Evolutionary conservation across 2,113 vertebrate genomes (phyloP), one percentile per base, ranked within the genome.

Genomic region (Brienomyrus brachyistius): DNA sequence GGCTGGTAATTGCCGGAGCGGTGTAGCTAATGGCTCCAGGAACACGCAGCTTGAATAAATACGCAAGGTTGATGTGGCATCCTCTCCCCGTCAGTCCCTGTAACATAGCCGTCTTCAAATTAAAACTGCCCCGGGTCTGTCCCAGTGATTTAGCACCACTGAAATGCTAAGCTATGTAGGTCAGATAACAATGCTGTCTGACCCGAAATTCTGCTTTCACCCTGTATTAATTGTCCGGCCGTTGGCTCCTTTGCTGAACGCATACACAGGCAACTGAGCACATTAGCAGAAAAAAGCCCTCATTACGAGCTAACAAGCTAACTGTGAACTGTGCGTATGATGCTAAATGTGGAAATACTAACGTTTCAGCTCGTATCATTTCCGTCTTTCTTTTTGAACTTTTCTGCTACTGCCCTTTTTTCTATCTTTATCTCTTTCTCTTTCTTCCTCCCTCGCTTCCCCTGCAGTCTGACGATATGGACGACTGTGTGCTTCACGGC

Each of bases 401-500:
- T 1, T 23, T 89, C 31, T 87, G 50, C 35, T 31, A 35, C 19
- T 83, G 70, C 43, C 50, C 85, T 88, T 43, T 88, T 62, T n/a
- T 21, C 85, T 89, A 17, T 88, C 77, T n/a, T n/a, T 1, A 45
- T 31, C 89, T 90, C 74, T 91, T 85, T 92, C 89, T 89, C 89
- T 92, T 70, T 92, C 80, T 92, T 91, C 95, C 93, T 96, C 88
- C 92, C 19, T 89, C 90, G 90, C 90, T 95, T 95, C 96, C 95
- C 94, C 90, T 96, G 91, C 97, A 99, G 98, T 96, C 96, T 95
- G 98, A 97, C 95, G 97, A 97, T 95, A 96, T 99, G 98, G 98
- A 99, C 95, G 98, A 98, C 95, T 98, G 97, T 97, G 94, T 98
- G 96, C 97, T 99, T 92, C 97, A 98, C 95, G 97, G 97, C 94